Conservation (phyloP, 2,113 vertebrate species). For the Chionis minor region DNA sequence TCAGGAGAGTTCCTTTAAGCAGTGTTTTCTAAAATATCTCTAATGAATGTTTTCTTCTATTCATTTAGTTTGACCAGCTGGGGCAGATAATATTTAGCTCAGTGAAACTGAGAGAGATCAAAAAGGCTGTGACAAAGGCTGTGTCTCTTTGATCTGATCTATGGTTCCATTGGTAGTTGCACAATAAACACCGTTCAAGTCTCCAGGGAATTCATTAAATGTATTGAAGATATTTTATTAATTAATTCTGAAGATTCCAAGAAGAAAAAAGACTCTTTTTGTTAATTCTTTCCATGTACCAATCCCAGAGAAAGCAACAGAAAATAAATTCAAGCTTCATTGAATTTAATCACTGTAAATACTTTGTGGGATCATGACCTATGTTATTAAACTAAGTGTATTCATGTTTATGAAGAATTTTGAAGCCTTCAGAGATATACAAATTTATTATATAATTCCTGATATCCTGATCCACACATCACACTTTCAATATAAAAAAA, state of each 20-base stretch:
- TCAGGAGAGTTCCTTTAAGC: neutral
- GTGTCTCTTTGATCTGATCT: neutral
- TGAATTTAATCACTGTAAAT: neutral
- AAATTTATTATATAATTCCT: neutral
- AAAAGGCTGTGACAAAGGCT: neutral
- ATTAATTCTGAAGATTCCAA: neutral
- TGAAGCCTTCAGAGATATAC: neutral
- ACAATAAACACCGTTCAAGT: neutral
- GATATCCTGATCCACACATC: neutral
- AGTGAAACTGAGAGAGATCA: neutral
- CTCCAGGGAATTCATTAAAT: neutral
- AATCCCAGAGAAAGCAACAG: neutral
- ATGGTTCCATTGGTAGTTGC: neutral
- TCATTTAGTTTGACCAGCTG: neutral
- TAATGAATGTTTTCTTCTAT: neutral
- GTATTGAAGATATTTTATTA: neutral
- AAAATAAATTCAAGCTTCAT: neutral
- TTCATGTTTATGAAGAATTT: neutral
- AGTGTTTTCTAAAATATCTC: neutral
- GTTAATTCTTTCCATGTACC: neutral
- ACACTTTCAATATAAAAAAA: neutral
- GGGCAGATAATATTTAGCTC: neutral
- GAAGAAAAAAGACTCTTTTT: neutral
- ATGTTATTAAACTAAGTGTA: neutral
- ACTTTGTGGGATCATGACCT: neutral